Evolutionary conservation across 64 coral and sea anemone species (phyloP).

Genomic region (Montipora cactus): DNA sequence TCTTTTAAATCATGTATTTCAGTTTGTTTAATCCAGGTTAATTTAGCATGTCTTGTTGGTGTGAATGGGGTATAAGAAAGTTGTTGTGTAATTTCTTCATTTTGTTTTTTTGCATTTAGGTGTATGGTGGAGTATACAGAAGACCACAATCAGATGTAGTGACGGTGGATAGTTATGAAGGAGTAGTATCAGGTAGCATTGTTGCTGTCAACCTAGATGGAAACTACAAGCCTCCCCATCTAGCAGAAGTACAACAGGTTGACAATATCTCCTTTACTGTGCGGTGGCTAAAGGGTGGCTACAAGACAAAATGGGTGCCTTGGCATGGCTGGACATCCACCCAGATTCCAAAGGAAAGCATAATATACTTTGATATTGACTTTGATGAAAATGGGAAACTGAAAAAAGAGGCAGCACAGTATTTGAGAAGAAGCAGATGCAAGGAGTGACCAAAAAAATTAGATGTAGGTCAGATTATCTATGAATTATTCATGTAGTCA

Average conservation of each 20-base stretch:
- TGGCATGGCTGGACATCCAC: background rate
- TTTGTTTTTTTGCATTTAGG: constrained; percentile 18
- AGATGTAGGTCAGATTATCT: background rate
- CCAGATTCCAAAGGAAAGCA: constrained; percentile 41
- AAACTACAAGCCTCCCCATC: constrained; percentile 19
- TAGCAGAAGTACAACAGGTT: background rate
- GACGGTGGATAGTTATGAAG: constrained; percentile 2
- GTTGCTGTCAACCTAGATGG: constrained; percentile 22
- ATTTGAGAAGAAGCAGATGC: constrained; percentile 11
- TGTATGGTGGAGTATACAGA: constrained; percentile 27
- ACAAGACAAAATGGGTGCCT: constrained; percentile 2
- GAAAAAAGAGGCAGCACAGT: background rate
- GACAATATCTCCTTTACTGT: background rate
- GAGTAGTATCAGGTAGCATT: background rate
- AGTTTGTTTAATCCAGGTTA: too few relatives aligned
- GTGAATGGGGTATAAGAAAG: too few relatives aligned
- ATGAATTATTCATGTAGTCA: too few relatives aligned
- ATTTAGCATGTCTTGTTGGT: too few relatives aligned
- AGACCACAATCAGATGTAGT: background rate
- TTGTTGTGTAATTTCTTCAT: too few relatives aligned
- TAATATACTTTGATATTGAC: constrained; percentile 16
- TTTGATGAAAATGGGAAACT: constrained; percentile 14
- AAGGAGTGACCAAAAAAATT: background rate
- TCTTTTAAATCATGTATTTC: too few relatives aligned
- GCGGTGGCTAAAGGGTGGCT: constrained; percentile 31